These are phyloP conservation scores for Cydia fagiglandana DNA, from an alignment of 1,140 invertebrate species.

Conservation along the genomic window DNA sequence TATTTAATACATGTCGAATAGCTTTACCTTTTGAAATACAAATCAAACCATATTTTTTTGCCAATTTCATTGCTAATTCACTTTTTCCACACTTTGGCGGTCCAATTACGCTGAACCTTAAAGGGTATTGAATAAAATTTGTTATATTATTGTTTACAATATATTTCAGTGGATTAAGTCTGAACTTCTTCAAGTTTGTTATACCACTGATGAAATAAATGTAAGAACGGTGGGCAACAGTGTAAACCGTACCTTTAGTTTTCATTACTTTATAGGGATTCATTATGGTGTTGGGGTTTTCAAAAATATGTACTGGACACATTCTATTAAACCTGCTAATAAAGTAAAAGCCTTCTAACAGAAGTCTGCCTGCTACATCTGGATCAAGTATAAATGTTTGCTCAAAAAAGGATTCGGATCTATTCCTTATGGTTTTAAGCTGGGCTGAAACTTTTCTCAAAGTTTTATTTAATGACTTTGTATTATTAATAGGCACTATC, in stretches of 20 bases:
- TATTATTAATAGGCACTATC: slow-evolving; percentile 64
- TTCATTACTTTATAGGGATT: slow-evolving; percentile 76
- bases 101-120: slow-evolving; percentile 89
- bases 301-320: slow-evolving; percentile 80
- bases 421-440: slow-evolving; percentile 63
- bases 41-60: slow-evolving; percentile 74
- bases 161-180: slow-evolving; percentile 79
- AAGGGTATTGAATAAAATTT: slow-evolving; percentile 78
- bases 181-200: slow-evolving; percentile 74
- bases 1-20: slow-evolving; percentile 71
- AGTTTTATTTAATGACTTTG: slow-evolving; percentile 59
- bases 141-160: slow-evolving; percentile 55
- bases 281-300: slow-evolving; percentile 67
- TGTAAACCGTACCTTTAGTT: slow-evolving; percentile 66
- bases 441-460: slow-evolving; percentile 55
- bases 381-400: slow-evolving; percentile 75
- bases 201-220: slow-evolving; percentile 80
- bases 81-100: slow-evolving; percentile 92
- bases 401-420: slow-evolving; percentile 78
- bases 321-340: slow-evolving; percentile 80
- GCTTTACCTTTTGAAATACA: slow-evolving; percentile 76
- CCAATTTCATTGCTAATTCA: slow-evolving; percentile 80
- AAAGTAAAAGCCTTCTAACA: slow-evolving; percentile 79
- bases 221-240: slow-evolving; percentile 79
- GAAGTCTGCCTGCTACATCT: slow-evolving; percentile 78